Percentiles rank a stretch among this genome's conserved stretches.
phyloP scores from a whole-genome alignment of 2,888 invertebrate species.

The Hedya salicella region DNA sequence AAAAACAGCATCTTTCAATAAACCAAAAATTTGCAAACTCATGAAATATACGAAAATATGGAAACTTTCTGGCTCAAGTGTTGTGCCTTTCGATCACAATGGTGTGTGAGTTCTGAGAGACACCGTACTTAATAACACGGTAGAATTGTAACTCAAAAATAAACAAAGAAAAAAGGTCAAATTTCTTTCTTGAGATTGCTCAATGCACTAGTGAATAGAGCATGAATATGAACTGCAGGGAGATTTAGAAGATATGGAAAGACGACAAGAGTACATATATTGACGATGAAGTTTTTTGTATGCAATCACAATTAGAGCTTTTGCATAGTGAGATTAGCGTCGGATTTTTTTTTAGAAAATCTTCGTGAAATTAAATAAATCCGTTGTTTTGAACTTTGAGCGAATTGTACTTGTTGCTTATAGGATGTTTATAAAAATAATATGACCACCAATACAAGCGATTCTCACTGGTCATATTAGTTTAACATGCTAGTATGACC shows the following conservation, averaged over 20 bases:
- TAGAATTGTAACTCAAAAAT: background rate
- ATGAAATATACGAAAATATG: too few relatives aligned
- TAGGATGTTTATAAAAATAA: conserved; percentile 4
- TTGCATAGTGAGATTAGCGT: conserved; percentile 8
- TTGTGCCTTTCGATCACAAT: too few relatives aligned
- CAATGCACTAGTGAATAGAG: conserved; percentile 7
- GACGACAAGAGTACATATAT: conserved; percentile 10
- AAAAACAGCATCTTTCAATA: conserved; percentile 7
- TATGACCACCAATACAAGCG: too few relatives aligned
- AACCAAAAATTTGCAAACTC: background rate
- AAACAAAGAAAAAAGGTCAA: too few relatives aligned
- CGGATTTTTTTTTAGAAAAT: conserved; percentile 2
- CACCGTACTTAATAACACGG: conserved; percentile 11
- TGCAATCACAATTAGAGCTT: conserved; percentile 8
- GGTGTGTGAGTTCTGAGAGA: conserved; percentile 9
- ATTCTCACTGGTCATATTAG: too few relatives aligned
- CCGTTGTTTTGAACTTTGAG: conserved; percentile 1
- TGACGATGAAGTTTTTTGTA: background rate
- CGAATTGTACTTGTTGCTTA: background rate
- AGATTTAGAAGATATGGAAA: conserved; percentile 6
- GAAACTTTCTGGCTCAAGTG: too few relatives aligned
- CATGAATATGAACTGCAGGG: conserved; percentile 8
- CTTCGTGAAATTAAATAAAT: conserved; percentile 7
- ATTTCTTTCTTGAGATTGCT: background rate
- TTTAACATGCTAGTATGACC: too few relatives aligned